A percentile compares a stretch with the other conserved stretches of the same genome.
Conservation (phyloP, 1,140 invertebrate species). For the Drosophila malerkotliana region DNA sequence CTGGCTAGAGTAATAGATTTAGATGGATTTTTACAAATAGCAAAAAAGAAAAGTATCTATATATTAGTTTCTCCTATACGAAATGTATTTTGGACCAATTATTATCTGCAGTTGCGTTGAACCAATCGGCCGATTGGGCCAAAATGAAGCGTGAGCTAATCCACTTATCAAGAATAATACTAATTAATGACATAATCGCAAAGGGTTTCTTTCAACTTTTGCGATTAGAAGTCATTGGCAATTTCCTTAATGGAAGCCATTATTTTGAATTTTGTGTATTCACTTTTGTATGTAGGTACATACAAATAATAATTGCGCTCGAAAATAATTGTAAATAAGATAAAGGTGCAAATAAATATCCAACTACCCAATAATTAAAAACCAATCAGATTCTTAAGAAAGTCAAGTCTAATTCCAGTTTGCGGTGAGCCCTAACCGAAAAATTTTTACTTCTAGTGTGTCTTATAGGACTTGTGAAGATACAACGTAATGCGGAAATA, state of each 20-base stretch:
- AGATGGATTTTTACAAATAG: neutral
- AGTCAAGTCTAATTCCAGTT: neutral
- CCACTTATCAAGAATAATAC: slow-evolving; percentile 5
- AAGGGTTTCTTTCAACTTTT: slow-evolving; percentile 1
- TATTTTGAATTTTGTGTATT: neutral
- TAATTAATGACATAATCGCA: neutral
- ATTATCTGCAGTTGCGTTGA: neutral
- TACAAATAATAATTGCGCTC: neutral
- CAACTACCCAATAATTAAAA: neutral
- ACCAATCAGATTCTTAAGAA: neutral
- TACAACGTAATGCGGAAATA: neutral
- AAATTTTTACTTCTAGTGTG: neutral
- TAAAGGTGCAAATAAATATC: neutral
- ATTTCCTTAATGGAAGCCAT: neutral
- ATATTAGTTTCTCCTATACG: neutral
- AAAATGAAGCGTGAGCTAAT: slow-evolving; percentile 30
- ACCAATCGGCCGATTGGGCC: neutral
- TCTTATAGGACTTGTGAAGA: neutral
- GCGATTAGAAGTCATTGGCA: slow-evolving; percentile 19
- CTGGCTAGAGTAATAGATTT: neutral
- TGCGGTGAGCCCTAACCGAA: neutral
- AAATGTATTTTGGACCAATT: too few species aligned
- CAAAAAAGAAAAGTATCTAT: too few species aligned
- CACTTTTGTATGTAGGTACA: neutral
- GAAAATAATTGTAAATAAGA: neutral